phyloP scores from a whole-genome alignment of 2,797 vertebrate species.

The Hoplostethus atlanticus region DNA sequence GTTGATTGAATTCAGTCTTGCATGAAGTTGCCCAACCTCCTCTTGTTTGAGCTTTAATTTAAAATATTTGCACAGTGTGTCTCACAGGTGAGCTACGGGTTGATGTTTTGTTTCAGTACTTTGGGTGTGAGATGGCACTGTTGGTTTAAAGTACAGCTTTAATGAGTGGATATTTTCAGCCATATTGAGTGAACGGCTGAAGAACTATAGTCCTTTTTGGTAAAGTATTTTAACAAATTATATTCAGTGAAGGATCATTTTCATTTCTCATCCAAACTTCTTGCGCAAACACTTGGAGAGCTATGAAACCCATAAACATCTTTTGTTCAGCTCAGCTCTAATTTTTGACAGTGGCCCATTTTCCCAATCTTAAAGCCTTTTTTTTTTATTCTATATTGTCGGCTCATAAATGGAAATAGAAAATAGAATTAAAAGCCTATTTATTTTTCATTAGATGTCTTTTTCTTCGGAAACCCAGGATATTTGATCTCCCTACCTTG shows the following conservation, averaged over 20 bases:
- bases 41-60: constrained; percentile 36
- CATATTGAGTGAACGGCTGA: neutral
- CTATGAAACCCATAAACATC: constrained; percentile 4
- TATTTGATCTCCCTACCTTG: too few species aligned
- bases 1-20: constrained; percentile 16
- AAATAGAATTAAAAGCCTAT: too few species aligned
- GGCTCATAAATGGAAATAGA: too few species aligned
- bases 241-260: neutral
- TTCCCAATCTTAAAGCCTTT: too few species aligned
- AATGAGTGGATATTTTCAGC: neutral
- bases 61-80: constrained; percentile 17
- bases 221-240: neutral
- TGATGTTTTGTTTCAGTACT: constrained; percentile 9
- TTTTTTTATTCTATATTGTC: too few species aligned
- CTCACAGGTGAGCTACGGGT: neutral
- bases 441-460: too few species aligned
- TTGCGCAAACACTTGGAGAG: too few species aligned
- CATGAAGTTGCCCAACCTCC: constrained; percentile 14
- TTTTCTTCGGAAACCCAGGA: too few species aligned
- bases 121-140: neutral
- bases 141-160: neutral
- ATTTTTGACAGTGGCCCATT: too few species aligned
- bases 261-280: neutral
- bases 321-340: too few species aligned
- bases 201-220: neutral